Evolutionary conservation across 2,797 vertebrate species (phyloP).

Genomic region (Sitta carolinensis): DNA sequence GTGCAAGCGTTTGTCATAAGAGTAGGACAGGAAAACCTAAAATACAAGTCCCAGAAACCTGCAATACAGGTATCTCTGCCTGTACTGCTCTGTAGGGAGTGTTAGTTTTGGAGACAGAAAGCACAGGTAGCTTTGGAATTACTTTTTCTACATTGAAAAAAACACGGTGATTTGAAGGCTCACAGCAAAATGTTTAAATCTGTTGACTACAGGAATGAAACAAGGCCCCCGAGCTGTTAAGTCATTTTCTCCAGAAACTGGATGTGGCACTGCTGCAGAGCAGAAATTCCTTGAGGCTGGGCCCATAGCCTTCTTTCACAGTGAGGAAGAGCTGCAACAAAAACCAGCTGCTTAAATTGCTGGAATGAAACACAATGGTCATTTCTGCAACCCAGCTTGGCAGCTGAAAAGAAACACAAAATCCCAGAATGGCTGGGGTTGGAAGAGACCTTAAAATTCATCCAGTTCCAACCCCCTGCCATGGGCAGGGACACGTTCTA

Average conservation of each 20-base stretch:
- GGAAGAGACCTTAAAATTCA: neutral
- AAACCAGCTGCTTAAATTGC: neutral
- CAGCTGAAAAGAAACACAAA: neutral
- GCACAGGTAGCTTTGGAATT: neutral
- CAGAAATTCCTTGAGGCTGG: neutral
- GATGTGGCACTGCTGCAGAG: neutral
- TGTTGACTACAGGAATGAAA: neutral
- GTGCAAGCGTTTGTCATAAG: slow-evolving; percentile 29
- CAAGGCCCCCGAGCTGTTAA: neutral
- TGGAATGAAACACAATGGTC: neutral
- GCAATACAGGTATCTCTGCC: slow-evolving; percentile 57
- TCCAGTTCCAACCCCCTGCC: neutral
- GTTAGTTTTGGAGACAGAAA: neutral
- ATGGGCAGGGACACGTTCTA: neutral
- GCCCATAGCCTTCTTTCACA: rapidly evolving
- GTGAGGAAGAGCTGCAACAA: neutral
- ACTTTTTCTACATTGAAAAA: neutral
- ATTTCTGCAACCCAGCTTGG: neutral
- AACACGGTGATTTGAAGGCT: neutral
- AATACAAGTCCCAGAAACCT: slow-evolving; percentile 54
- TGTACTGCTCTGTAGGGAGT: slow-evolving; percentile 11
- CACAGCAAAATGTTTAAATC: neutral
- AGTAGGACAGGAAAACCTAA: slow-evolving; percentile 37
- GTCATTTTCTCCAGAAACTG: neutral
- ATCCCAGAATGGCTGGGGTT: neutral